Base-by-base conservation (phyloP, 2,113 vertebrate genomes). In the Sinosuthora webbiana region DNA sequence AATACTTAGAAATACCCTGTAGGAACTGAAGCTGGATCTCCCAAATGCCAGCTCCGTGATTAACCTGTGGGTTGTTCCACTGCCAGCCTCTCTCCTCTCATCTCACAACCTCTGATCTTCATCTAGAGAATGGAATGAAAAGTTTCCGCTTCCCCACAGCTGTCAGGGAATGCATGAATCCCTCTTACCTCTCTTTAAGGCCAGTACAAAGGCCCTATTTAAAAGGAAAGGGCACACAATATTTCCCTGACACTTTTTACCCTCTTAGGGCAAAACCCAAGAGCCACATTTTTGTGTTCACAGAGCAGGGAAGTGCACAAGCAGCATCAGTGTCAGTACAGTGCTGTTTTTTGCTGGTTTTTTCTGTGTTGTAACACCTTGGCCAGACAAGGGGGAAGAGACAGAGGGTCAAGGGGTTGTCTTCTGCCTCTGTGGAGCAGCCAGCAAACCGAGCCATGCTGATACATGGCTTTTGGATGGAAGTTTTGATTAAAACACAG, bases 41-140 rank as follows among this genome's bases (percentile, higher is more conserved):
- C 53, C 41, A 76, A 62, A 75, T 27, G 41, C 49, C 45, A 93
- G 10, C 44, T 31, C 70, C 10, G 13, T 22, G 57, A 92, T 60
- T 73, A 93, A 91, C 63, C 49, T 82, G 47, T 8, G 30, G 45
- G 45, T 78, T 24, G 0, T 70, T 86, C 56, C 67, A 73, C 44
- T 6, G 17, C 50, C 50, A 71, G 70, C 41, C 42, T 77, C 68
- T 17, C 62, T 78, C 44, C 49, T 76, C 73, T 87, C 83, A 79
- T 69, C 90, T 94, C 67, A 44, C 70, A 52, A 76, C 67, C 71
- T 82, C 84, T 67, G 65, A 89, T 59, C 62, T 76, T 80, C 87
- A 79, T 28, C 50, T 83, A 69, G 37, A 73, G 71, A 74, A 73
- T 0, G 11, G 59, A 85, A 95, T 74, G 64, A 89, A 57, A 91